A percentile compares a stretch with the other conserved stretches of the same genome.
Evolutionary conservation across 2,797 vertebrate genomes (phyloP).

Genomic region (Enteromius viviparus): DNA sequence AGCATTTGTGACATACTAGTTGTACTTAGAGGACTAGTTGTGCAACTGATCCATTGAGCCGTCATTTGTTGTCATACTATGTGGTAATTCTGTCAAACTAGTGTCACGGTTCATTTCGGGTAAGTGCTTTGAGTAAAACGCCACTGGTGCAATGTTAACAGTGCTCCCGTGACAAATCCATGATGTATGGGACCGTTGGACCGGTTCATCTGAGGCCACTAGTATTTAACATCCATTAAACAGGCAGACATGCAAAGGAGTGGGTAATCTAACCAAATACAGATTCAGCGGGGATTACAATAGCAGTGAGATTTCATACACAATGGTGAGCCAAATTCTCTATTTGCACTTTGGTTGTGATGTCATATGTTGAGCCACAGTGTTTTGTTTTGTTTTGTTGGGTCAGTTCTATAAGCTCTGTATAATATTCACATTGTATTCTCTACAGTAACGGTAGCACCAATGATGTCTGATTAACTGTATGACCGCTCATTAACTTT

Average conservation of each 20-base stretch:
- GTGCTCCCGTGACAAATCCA: not conserved
- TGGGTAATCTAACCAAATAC: slow-evolving; percentile 23
- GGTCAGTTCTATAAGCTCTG: not conserved
- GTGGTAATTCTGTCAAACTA: not conserved
- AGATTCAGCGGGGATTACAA: slow-evolving; percentile 18
- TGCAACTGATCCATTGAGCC: slow-evolving; percentile 3
- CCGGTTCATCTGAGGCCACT: not conserved
- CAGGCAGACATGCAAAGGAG: not conserved
- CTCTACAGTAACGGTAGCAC: not conserved
- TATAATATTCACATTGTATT: not conserved
- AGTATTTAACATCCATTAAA: slow-evolving; percentile 18
- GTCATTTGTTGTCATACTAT: not conserved
- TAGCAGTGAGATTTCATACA: slow-evolving; percentile 9
- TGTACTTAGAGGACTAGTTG: not conserved
- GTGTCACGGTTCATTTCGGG: not conserved
- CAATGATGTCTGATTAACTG: not conserved
- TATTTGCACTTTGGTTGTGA: slow-evolving; percentile 17
- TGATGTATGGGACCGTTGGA: not conserved
- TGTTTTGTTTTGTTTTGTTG: not conserved
- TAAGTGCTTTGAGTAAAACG: not conserved
- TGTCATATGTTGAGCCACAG: not conserved
- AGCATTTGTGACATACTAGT: not conserved
- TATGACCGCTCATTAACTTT: not conserved
- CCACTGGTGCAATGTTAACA: not conserved
- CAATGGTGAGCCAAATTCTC: slow-evolving; percentile 6